Base-by-base conservation (phyloP, 2,888 invertebrate genomes). In the Arge pagana region DNA sequence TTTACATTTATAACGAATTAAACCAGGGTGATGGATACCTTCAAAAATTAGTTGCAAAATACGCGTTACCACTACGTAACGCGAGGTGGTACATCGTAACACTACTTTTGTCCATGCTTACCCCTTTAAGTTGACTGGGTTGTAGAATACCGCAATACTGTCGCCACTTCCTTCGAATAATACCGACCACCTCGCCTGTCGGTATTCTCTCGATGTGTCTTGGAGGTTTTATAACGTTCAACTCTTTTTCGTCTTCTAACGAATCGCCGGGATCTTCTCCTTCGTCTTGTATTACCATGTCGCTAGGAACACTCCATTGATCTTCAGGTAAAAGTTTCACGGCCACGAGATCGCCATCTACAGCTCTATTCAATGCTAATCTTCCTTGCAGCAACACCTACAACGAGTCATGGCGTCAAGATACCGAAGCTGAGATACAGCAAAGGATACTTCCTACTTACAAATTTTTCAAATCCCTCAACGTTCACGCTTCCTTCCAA, bases 111-210 rank as follows among this genome's bases (percentile, higher is more conserved):
- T n/a, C n/a, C n/a, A n/a, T n/a, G n/a, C 57, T 61, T 65, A 78
- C 78, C 78, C 84, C 87, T 72, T 84, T 84, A 33, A 90, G 79
- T 15, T 84, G 81, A 68, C 87, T 90, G 1, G 88, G 85, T 74
- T 93, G 86, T 50, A 99, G 77, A 63, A 98, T 94, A 10, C 99
- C 99, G 78, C 98, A 99, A 77, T 97, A 98, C 71, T 96, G 97
- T 31, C 96, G 81, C 96, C 98, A 97, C 72, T 97, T 98, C 51
- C 98, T 83, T 58, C 92, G 85, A 53, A 99, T 91, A 57, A 99
- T 94, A 1, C 96, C 97, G n/a, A 99, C 95, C 48, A 96, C 83
- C 61, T 81, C 80, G 0, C 89, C 93, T 1, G 92, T 92, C 55
- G 70, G 64, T 52, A 64, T 65, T 53, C 67, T 66, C 28, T 68